These are phyloP conservation scores for Hirtodrosophila duncani DNA, from an alignment of 2,888 invertebrate species.

Conservation along the genomic window DNA sequence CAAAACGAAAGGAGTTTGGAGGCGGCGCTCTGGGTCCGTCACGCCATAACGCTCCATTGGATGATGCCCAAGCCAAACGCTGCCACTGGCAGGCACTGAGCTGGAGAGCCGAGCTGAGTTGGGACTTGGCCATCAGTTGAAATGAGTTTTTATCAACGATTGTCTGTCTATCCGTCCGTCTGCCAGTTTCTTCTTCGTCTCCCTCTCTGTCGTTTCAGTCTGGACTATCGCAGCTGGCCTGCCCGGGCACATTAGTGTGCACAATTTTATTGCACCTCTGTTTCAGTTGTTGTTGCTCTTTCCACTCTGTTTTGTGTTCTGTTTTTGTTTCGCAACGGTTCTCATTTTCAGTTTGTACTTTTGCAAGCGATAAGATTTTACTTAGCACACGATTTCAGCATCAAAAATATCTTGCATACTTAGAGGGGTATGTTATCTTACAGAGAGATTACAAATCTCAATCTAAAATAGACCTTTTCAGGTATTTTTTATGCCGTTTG, in stretches of 20 bases:
- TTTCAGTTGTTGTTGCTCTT: constrained; percentile 40
- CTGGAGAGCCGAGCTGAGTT: too few species aligned
- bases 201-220: constrained; percentile 2
- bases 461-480: too few species aligned
- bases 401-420: too few species aligned
- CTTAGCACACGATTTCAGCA: too few species aligned
- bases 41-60: constrained; percentile 57
- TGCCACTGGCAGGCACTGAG: constrained; percentile 17
- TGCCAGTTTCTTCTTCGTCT: too few species aligned
- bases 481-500: too few species aligned
- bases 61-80: constrained; percentile 9
- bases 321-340: constrained; percentile 6
- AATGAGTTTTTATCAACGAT: constrained; percentile 68
- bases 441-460: too few species aligned
- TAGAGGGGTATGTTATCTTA: too few species aligned
- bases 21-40: neutral
- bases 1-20: constrained; percentile 44
- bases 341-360: constrained; percentile 28
- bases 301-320: constrained; percentile 13
- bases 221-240: constrained; percentile 12
- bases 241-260: constrained; percentile 61
- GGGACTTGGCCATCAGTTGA: constrained; percentile 57
- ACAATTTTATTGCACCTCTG: constrained; percentile 75
- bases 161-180: constrained; percentile 51
- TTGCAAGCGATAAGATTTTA: too few species aligned